A percentile compares a stretch with the other conserved stretches of the same genome.
Evolutionary conservation across 2,888 invertebrate species (phyloP).

Genomic region (Lysandra coridon): DNA sequence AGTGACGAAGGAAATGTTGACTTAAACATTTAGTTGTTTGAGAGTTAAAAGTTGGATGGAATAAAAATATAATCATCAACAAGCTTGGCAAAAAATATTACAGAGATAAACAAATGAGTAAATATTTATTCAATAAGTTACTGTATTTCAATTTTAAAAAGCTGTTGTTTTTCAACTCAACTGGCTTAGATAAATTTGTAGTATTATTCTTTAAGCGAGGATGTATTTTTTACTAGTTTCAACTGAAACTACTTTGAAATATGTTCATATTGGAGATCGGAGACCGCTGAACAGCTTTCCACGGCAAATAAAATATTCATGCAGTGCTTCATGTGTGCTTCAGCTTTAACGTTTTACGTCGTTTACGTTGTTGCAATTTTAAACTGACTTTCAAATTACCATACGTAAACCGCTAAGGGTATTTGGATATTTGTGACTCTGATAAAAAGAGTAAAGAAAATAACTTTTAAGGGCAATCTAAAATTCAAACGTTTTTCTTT

Average conservation of each 20-base stretch:
- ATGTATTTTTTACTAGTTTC: neutral
- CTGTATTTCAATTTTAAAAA: too few species aligned
- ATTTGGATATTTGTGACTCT: neutral
- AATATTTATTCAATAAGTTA: too few species aligned
- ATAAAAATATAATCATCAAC: too few species aligned
- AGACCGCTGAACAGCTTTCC: slow-evolving; percentile 13
- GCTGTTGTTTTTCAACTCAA: neutral
- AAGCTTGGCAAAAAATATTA: too few species aligned
- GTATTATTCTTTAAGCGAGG: neutral
- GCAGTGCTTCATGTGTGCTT: neutral
- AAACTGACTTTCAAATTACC: slow-evolving; percentile 7
- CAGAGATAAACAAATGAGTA: too few species aligned
- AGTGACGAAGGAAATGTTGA: too few species aligned
- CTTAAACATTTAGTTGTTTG: too few species aligned
- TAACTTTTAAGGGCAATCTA: too few species aligned
- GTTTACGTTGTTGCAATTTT: slow-evolving; percentile 3
- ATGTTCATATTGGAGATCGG: slow-evolving; percentile 17
- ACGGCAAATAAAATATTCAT: slow-evolving; percentile 27
- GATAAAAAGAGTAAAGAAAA: too few species aligned
- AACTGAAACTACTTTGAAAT: slow-evolving; percentile 4
- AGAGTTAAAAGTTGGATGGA: too few species aligned
- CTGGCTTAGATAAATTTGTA: neutral
- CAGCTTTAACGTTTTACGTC: slow-evolving; percentile 20
- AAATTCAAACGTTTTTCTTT: too few species aligned
- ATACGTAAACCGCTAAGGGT: neutral